phyloP scores from a whole-genome alignment of 1,140 invertebrate genomes.

The Grapholita molesta region DNA sequence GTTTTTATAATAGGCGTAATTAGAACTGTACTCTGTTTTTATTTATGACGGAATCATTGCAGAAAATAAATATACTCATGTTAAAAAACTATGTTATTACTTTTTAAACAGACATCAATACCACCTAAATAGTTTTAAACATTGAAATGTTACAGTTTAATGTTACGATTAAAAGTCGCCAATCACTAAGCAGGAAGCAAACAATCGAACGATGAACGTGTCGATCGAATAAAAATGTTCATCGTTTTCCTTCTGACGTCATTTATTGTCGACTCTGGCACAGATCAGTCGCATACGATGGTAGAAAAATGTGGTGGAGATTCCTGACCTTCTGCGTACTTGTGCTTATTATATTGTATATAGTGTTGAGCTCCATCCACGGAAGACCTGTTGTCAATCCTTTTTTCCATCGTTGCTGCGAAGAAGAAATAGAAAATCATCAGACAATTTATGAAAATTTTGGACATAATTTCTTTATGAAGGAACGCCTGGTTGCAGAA shows the following conservation, averaged over 20 bases:
- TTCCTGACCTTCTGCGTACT: slow-evolving; percentile 62
- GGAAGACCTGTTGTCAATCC: slow-evolving; percentile 49
- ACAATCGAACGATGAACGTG: not conserved
- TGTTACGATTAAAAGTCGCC: not conserved
- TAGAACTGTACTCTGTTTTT: too few relatives aligned
- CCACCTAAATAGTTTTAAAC: too few relatives aligned
- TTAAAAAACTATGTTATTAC: too few relatives aligned
- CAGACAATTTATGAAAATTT: slow-evolving; percentile 54
- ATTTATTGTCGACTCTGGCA: slow-evolving; percentile 2
- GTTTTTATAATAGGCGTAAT: too few relatives aligned
- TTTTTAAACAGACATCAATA: too few relatives aligned
- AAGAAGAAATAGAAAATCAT: slow-evolving; percentile 59
- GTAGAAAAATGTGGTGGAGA: slow-evolving; percentile 59
- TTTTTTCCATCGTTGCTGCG: slow-evolving; percentile 58
- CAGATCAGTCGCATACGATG: slow-evolving; percentile 10
- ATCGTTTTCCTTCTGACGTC: slow-evolving; percentile 20
- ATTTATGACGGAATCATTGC: too few relatives aligned
- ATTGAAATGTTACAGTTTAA: too few relatives aligned
- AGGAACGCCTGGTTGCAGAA: slow-evolving; percentile 46
- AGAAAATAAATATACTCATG: too few relatives aligned
- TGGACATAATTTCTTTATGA: slow-evolving; percentile 46
- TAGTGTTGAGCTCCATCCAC: slow-evolving; percentile 52
- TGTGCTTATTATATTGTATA: slow-evolving; percentile 47
- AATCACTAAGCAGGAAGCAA: not conserved
- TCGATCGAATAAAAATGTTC: slow-evolving; percentile 9